Conservation (phyloP, 2,113 vertebrate species). For the Tauraco erythrolophus region DNA sequence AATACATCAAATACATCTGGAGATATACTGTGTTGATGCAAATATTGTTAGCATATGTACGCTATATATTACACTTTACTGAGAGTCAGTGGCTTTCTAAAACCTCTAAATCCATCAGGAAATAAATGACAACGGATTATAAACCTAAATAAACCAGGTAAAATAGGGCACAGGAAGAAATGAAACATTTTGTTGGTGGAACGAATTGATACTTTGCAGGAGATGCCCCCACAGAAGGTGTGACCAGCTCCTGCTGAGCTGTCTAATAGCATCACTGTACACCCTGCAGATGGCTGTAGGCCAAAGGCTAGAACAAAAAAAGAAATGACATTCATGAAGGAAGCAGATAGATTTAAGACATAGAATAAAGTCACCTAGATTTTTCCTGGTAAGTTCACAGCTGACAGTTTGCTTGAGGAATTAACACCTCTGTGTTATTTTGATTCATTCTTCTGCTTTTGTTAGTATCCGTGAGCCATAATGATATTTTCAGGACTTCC, state of each 20-base stretch:
- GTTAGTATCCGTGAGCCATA: background rate
- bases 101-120: conserved; percentile 55
- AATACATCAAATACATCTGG: background rate
- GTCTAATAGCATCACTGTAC: conserved; percentile 24
- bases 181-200: conserved; percentile 67
- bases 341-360: background rate
- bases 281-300: conserved; percentile 40
- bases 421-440: background rate
- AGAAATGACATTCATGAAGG: background rate
- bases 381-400: background rate
- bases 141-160: conserved; percentile 51
- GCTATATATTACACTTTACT: background rate
- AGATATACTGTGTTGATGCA: background rate
- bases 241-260: conserved; percentile 51
- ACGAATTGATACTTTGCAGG: conserved; percentile 62
- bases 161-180: conserved; percentile 46
- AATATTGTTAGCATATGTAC: background rate
- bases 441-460: background rate
- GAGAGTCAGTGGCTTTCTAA: conserved; percentile 23
- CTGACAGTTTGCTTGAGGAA: background rate
- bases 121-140: conserved; percentile 68
- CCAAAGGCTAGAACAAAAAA: conserved; percentile 44
- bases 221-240: conserved; percentile 47
- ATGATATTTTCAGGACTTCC: background rate
- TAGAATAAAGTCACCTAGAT: background rate